These are phyloP conservation scores for Seriola dumerili DNA, from an alignment of 2,113 vertebrate genomes.

Conservation along the genomic window DNA sequence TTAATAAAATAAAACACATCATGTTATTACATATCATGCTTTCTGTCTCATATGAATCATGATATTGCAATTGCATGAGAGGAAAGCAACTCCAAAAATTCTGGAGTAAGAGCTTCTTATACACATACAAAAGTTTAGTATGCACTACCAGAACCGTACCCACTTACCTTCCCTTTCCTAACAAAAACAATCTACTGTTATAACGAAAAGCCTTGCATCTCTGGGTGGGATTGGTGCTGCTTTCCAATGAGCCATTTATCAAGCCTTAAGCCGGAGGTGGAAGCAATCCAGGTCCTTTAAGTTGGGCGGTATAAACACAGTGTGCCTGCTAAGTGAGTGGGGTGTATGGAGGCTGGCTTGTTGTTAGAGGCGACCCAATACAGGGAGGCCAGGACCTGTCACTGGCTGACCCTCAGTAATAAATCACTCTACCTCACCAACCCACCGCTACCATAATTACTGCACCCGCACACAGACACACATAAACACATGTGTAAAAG, in stretches of 20 bases:
- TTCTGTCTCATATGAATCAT: constrained; percentile 1
- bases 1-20: neutral
- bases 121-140: constrained; percentile 34
- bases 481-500: constrained; percentile 39
- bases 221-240: constrained; percentile 53
- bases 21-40: neutral
- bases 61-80: neutral
- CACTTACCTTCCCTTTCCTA: constrained; percentile 24
- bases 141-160: constrained; percentile 32
- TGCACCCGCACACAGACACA: constrained; percentile 50
- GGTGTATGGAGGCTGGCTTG: constrained; percentile 76
- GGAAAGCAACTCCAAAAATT: neutral
- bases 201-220: constrained; percentile 51
- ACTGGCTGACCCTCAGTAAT: constrained; percentile 80
- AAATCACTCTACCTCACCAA: constrained; percentile 79
- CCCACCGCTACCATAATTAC: constrained; percentile 75
- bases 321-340: constrained; percentile 79
- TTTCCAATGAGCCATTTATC: constrained; percentile 82
- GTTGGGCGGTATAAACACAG: constrained; percentile 70
- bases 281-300: constrained; percentile 68
- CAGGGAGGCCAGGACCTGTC: constrained; percentile 75
- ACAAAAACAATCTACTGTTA: constrained; percentile 65
- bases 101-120: constrained; percentile 6
- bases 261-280: constrained; percentile 64
- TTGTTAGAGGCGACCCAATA: constrained; percentile 68